Conservation (phyloP, 1,140 invertebrate species). For the Aphis gossypii region DNA sequence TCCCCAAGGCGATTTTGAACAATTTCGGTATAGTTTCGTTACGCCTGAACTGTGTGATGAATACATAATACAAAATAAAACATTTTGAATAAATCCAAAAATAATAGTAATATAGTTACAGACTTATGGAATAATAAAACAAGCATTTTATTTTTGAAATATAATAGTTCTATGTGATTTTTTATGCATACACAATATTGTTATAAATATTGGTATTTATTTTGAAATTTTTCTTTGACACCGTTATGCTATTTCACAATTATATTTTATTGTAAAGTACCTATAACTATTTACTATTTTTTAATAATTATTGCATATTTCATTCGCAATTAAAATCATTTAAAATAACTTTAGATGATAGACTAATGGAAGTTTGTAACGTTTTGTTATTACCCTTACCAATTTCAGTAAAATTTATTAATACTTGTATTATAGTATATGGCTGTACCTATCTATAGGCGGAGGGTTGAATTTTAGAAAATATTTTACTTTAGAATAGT, state of each 20-base stretch:
- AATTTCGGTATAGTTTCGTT: no score
- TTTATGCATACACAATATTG: not conserved
- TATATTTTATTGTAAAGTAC: not conserved
- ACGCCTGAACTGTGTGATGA: no score
- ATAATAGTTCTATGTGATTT: not conserved
- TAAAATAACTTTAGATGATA: not conserved
- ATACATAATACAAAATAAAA: no score
- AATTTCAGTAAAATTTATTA: not conserved
- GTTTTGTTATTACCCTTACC: not conserved
- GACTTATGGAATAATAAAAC: not conserved
- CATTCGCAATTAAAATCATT: not conserved
- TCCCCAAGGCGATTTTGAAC: no score
- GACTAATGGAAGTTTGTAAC: not conserved
- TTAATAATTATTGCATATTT: not conserved
- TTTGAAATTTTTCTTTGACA: not conserved
- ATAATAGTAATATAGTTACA: no score
- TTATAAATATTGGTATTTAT: not conserved
- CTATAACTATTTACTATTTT: not conserved
- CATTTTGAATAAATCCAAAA: no score
- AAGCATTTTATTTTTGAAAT: not conserved
- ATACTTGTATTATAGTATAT: not conserved
- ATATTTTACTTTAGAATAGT: slow-evolving; percentile 3
- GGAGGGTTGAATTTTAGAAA: not conserved
- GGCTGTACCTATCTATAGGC: not conserved
- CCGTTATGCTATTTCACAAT: not conserved